Evolutionary conservation across 1,140 invertebrate genomes (phyloP), one percentile per base, ranked within the genome.

Genomic region (Popillia japonica): DNA sequence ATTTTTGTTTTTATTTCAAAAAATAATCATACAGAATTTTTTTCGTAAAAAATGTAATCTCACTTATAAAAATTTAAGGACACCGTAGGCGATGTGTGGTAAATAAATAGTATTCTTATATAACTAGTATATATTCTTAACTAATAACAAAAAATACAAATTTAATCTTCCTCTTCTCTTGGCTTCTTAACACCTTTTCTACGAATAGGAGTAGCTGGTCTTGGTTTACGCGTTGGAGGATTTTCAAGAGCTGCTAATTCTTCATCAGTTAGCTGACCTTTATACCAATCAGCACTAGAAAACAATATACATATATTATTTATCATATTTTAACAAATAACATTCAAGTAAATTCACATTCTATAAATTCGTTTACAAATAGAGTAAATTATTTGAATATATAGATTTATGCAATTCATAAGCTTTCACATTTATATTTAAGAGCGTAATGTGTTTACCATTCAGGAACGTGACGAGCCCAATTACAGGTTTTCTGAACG

Each of bases 401-500:
- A 44, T 8, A 44, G 0, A 44, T 44, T 2, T 44, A 44, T n/a
- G 9, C 59, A 77, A 59, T 61, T 17, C 4, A 3, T 44, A 44
- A 40, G 6, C 8, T 75, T 44, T 64, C 40, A 44, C 23, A 41
- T 59, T 23, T 41, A 40, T 14, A 6, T n/a, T n/a, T 10, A 44
- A 14, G 6, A n/a, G 34, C 3, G 6, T 55, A 22, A 40, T 11
- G 10, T 73, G 75, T 59, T 90, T 88, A 97, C 96, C 96, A 98
- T 89, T 97, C 96, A 0, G 95, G 93, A 76, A 98, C 94, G 83
- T 95, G 95, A 83, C 95, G 92, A 0, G 95, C 93, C 93, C 95
- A 96, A 76, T 97, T 95, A 83, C 96, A 98, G 78, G 90, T 91
- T 80, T 94, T 93, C 61, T 90, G 92, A 3, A 90, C 89, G 55